Base-by-base conservation (phyloP, 1,140 invertebrate species). In the Carposina sasakii region DNA sequence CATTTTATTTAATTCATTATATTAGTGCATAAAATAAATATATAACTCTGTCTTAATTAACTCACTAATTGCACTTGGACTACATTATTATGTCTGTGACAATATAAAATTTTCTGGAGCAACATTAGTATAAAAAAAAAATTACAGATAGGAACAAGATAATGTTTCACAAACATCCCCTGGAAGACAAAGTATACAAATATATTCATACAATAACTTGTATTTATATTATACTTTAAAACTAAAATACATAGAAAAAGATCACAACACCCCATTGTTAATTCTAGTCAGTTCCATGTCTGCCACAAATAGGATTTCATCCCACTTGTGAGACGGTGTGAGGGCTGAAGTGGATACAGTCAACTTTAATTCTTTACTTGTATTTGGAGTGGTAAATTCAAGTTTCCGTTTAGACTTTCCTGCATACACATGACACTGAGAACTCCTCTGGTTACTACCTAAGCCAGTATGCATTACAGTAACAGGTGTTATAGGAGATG, bases 281-380 rank as follows among this genome's bases (percentile, higher is more conserved):
- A 85, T 79, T 69, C 72, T 83, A 78, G 56, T 83, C 53, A 85
- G 67, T 71, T 86, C 85, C 85, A 85, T 85, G 52, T 85, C 73
- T 34, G 76, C 85, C 12, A 86, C 83, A 42, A 81, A 70, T 36
- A 86, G 55, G 39, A 86, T 85, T 54, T 85, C 81, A 76, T 85
- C 75, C 85, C 85, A 86, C 56, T 86, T 86, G 49, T 85, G 79
- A 31, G 75, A 79, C 23, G 81, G 81, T 21, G 78, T 85, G 36
- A 72, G 68, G 37, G 81, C 79, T 47, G 83, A 79, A 21, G 79
- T 85, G 23, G 69, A 72, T 0, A 85, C 61, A 53, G 72, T 62
- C 23, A 77, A 55, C 52, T 69, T 68, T 34, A 62, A 20, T 55
- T 71, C 68, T 30, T 57, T 60, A 44, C 54, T 62, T 15, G 52